These are phyloP conservation scores for Columbina picui DNA, from an alignment of 2,113 vertebrate species.

Conservation along the genomic window DNA sequence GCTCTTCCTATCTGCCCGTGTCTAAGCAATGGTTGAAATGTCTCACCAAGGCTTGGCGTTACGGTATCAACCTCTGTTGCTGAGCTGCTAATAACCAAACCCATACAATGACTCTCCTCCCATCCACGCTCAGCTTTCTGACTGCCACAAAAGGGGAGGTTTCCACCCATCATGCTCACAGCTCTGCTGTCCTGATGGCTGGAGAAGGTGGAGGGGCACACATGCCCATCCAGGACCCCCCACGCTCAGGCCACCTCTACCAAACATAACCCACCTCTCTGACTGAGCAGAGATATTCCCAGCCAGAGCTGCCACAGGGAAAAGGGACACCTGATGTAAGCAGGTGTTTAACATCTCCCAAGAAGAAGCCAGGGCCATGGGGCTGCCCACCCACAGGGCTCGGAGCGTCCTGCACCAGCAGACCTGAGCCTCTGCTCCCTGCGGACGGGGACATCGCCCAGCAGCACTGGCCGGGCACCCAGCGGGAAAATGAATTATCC, in stretches of 20 bases:
- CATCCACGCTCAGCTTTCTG: neutral
- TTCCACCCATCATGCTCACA: neutral
- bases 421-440: neutral
- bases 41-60: neutral
- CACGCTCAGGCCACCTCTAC: neutral
- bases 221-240: rapidly evolving
- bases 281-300: neutral
- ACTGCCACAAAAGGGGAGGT: neutral
- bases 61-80: neutral
- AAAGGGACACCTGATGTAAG: neutral
- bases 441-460: rapidly evolving
- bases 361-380: neutral
- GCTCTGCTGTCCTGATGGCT: neutral
- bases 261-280: neutral
- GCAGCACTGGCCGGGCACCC: neutral
- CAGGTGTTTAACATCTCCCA: rapidly evolving
- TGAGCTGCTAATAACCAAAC: neutral
- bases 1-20: neutral
- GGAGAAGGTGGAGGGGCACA: neutral
- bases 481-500: neutral
- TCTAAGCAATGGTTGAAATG: neutral
- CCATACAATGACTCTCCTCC: neutral
- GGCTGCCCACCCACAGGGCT: neutral
- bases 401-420: neutral
- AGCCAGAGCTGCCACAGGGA: neutral